phyloP scores from a whole-genome alignment of 2,797 vertebrate species.

The Zenarchopterus dispar region DNA sequence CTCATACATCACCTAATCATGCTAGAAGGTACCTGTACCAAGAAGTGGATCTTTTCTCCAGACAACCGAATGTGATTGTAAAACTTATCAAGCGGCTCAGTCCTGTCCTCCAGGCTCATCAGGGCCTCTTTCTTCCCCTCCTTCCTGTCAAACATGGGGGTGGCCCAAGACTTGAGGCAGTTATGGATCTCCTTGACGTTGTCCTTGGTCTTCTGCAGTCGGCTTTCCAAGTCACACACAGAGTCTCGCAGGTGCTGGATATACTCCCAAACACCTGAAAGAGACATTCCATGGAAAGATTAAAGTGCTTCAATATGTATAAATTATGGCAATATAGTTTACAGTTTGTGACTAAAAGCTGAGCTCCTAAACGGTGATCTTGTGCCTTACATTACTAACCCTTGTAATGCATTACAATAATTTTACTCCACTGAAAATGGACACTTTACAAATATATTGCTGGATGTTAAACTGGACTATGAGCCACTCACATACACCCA shows the following conservation, averaged over 20 bases:
- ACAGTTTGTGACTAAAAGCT: too few species aligned
- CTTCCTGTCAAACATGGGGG: slow-evolving; percentile 88
- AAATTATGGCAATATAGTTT: too few species aligned
- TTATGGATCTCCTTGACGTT: slow-evolving; percentile 89
- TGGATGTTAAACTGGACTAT: too few species aligned
- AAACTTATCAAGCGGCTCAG: slow-evolving; percentile 80
- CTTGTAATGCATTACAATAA: too few species aligned
- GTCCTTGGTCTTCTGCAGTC: slow-evolving; percentile 87
- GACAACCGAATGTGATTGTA: slow-evolving; percentile 82
- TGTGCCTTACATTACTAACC: too few species aligned
- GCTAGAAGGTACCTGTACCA: slow-evolving; percentile 82
- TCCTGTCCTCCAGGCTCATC: slow-evolving; percentile 86
- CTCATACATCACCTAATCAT: slow-evolving; percentile 16
- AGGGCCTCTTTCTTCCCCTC: slow-evolving; percentile 87
- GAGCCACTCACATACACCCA: too few species aligned
- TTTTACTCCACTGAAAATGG: too few species aligned
- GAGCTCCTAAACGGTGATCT: too few species aligned
- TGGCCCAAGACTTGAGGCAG: slow-evolving; percentile 85
- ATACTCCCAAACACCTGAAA: slow-evolving; percentile 86
- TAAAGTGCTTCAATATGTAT: not conserved
- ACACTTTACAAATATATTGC: too few species aligned
- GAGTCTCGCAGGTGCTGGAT: slow-evolving; percentile 80
- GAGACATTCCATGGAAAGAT: not conserved
- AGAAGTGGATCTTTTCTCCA: slow-evolving; percentile 87
- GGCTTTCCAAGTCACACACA: slow-evolving; percentile 85